Base-by-base conservation (phyloP, 2,797 vertebrate genomes). In the Hippoglossus hippoglossus region DNA sequence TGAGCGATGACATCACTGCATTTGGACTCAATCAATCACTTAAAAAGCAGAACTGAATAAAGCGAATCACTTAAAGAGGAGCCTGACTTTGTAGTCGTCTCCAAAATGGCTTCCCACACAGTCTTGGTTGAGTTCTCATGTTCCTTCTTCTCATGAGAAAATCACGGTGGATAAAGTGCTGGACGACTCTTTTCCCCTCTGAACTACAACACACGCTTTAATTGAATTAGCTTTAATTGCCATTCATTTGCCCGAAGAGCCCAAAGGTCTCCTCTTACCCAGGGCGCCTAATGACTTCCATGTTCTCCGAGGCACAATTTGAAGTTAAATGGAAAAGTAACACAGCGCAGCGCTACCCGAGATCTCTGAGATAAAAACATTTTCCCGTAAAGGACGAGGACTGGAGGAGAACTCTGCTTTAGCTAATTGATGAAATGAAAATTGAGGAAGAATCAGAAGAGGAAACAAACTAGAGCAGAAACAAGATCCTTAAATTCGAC, bases 181-280 rank as follows among this genome's bases (percentile, higher is more conserved):
- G 58, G 63, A 82, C 26, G 39, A 10, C 9, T 49, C 61, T 72
- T 71, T 80, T 52, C 60, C 72, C 61, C 60, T 57, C 73, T 73
- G 75, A 88, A 90, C 82, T 51, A 47, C 58, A 82, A 75, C 52
- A 75, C 75, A 52, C 62, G 24, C 47, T 88, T 87, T 87, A 84
- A 90, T 89, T 78, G n/a, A 90, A 85, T 91, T 82, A 88, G 36
- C 70, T 83, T 82, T 88, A 90, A 87, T 83, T 90, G 79, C 68
- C 56, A 51, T 80, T 84, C 66, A 73, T 87, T 76, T 81, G 63
- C 50, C 54, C 25, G 3, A 62, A 25, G 75, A 82, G 66, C 71
- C 66, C 44, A 73, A 69, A 82, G 65, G 82, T 89, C 80, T 87
- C 69, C 44, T 81, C 58, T 82, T 81, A 87, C 83, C 64, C 85